phyloP scores from a whole-genome alignment of 1,140 invertebrate species.

The Drosophila chauvacae region DNA sequence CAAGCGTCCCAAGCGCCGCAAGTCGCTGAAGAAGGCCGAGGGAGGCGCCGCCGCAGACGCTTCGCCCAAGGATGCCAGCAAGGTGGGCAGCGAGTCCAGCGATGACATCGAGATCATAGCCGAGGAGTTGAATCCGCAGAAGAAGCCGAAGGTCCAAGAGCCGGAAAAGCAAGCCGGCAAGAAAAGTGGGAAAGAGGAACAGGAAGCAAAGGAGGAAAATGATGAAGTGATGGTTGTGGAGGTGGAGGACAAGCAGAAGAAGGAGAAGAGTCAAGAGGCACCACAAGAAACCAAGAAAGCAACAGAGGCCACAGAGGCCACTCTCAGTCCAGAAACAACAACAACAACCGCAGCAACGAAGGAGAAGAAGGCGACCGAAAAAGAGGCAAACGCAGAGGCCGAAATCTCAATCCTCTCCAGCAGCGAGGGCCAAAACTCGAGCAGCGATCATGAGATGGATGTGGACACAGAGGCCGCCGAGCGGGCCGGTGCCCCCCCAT shows the following conservation, averaged over 20 bases:
- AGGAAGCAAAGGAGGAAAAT: neutral
- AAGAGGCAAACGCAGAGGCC: neutral
- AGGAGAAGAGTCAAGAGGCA: neutral
- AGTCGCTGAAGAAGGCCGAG: constrained; percentile 46
- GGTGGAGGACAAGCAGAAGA: neutral
- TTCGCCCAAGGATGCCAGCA: neutral
- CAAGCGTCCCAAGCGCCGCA: constrained; percentile 70
- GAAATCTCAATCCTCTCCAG: constrained; percentile 48
- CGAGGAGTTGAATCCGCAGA: constrained; percentile 62
- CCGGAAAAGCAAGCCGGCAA: neutral
- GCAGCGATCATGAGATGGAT: constrained; percentile 54
- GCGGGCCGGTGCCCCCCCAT: neutral
- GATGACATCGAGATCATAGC: constrained; percentile 66
- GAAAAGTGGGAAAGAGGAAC: neutral
- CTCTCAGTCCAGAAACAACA: neutral
- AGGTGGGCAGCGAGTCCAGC: constrained; percentile 51
- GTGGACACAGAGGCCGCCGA: constrained; percentile 48
- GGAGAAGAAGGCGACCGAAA: neutral
- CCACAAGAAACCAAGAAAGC: neutral
- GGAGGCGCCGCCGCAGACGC: neutral
- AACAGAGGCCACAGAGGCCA: neutral
- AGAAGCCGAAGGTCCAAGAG: constrained; percentile 44
- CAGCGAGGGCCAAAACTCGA: constrained; percentile 48
- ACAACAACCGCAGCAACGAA: neutral
- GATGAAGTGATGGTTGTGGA: neutral